Base-by-base conservation (phyloP, 2,797 vertebrate genomes). In the Phaenicophaeus curvirostris region DNA sequence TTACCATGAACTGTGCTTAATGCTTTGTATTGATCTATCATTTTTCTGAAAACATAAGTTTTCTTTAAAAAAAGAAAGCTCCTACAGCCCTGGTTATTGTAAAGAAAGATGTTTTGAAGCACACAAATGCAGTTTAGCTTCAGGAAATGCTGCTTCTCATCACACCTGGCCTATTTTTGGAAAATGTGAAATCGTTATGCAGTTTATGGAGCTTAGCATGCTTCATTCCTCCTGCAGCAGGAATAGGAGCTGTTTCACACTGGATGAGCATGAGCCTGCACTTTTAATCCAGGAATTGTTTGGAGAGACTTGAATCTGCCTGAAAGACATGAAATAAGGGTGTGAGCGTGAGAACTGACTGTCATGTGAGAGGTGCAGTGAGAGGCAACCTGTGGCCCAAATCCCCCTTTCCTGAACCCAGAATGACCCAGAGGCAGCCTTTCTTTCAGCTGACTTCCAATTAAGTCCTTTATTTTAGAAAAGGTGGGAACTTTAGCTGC, bases 261-360 rank as follows among this genome's bases (percentile, higher is more conserved):
- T 83, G 91, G 58, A 68, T 93, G 66, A 90, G 62, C 87, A 59
- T 37, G 28, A 94, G 24, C 82, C 58, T 90, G 66, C 73, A 53
- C 67, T 90, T 94, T 91, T 88, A 93, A 94, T 95, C 73, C 58
- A 73, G 58, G 58, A 93, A 51, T 91, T 91, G 69, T 69, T 69
- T 81, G 74, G 69, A 78, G 50, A 42, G 21, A 72, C 25, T 75
- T 69, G 68, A 85, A 71, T 89, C 67, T 89, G 53, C 53, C 75
- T 87, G 86, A 89, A 90, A 89, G 84, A 77, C 81, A 19, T 19
- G 42, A 91, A 91, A 84, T 24, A 41, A 91, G 79, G 83, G 69
- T 66, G 76, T 89, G 90, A 95, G 84, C 11, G 0, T 95, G 89
- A 93, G 81, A 95, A 87, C 85, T 37, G 54, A 31, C 71, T 87